Base-by-base conservation (phyloP, 2,888 invertebrate genomes). In the Ormyrus pomaceus region DNA sequence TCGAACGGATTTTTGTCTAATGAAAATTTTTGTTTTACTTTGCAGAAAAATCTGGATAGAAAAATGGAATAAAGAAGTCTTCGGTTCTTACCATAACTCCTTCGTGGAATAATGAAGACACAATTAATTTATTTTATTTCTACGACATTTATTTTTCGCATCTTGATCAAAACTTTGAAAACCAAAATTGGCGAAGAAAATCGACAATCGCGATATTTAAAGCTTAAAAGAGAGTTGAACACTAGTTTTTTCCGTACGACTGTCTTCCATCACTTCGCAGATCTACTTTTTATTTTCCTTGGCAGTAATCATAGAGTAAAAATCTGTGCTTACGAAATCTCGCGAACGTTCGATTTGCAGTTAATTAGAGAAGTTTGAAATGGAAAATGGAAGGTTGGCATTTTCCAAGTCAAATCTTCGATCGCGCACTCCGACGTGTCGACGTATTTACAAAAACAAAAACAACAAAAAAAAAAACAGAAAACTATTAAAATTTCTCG, bases 11-110 rank as follows among this genome's bases (percentile, higher is more conserved):
- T 6, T 19, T 55, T 46, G 46, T 9, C 48, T 55, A 74, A 65
- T 50, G n/a, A 7, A 11, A 50, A 13, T 64, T 66, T 6, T 55
- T 62, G 58, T 72, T 69, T 19, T 19, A 19, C 19, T 19, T 77
- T 77, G 5, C 73, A 80, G 80, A 74, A 74, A 56, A 77, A 77
- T 58, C 19, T 80, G 5, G 73, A 77, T 7, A 64, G 77, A n/a
- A 77, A 77, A 19, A 34, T 55, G 9, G 70, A 77, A 53, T 80
- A 77, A 77, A 45, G n/a, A 46, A 13, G 8, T n/a, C 19, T 50
- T 70, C 19, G 5, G 19, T 51, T 53, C 11, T 68, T 59, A 11
- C 56, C 53, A 51, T 56, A 34, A 53, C 5, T 69, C 46, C 59
- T 62, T 45, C 59, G 11, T 45, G 50, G 13, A n/a, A 50, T 65